These are phyloP conservation scores for Galemys pyrenaicus DNA, from an alignment of 2,113 vertebrate genomes.

Conservation along the genomic window DNA sequence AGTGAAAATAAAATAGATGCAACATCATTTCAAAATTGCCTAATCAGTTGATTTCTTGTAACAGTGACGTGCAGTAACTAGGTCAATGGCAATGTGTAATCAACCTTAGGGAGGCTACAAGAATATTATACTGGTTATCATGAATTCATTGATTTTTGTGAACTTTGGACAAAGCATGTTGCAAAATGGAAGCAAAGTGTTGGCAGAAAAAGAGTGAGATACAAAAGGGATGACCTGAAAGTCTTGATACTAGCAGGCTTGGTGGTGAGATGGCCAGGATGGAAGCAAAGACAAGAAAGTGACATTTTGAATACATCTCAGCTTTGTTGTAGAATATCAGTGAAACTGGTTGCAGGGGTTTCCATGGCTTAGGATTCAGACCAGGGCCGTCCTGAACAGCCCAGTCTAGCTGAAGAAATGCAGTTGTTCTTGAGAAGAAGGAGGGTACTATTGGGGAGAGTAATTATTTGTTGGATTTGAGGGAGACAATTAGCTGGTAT, in stretches of 20 bases:
- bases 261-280: too few relatives aligned
- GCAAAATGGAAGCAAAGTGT: background rate
- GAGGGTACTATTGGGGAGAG: background rate
- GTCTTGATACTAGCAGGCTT: background rate
- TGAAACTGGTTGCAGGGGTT: background rate
- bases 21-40: conserved; percentile 53
- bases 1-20: conserved; percentile 33
- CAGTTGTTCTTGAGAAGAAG: background rate
- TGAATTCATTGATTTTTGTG: background rate
- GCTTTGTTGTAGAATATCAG: background rate
- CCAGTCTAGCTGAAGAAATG: background rate
- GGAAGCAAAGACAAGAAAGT: background rate
- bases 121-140: background rate
- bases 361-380: background rate
- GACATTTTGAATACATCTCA: background rate
- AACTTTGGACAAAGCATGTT: background rate
- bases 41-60: conserved; percentile 60
- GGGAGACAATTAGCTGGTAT: background rate
- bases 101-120: background rate
- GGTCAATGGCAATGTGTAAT: background rate
- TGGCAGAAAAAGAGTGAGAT: background rate
- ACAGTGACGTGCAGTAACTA: background rate
- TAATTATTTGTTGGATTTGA: background rate
- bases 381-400: background rate
- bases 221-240: background rate